Evolutionary conservation across 2,113 vertebrate genomes (phyloP).

Genomic region (Orcinus orca): DNA sequence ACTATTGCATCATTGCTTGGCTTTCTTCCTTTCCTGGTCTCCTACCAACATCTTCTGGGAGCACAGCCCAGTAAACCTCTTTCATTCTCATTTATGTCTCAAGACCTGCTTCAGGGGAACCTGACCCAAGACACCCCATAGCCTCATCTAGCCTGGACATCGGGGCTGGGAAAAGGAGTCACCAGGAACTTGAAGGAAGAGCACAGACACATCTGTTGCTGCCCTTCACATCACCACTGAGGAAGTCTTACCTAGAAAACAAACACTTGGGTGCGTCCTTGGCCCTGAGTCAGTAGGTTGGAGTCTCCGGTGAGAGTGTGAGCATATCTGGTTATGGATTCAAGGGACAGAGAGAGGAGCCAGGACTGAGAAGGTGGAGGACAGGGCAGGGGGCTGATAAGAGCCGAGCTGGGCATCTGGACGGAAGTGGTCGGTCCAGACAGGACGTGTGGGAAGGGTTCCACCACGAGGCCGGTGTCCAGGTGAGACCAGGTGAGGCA

Average conservation of each 20-base stretch:
- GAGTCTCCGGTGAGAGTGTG: not conserved
- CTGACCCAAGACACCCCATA: not conserved
- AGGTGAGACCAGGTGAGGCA: not conserved
- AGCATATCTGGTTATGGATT: not conserved
- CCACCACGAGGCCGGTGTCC: not conserved
- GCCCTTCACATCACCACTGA: fast-evolving
- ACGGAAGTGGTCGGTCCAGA: not conserved
- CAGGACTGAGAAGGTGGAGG: not conserved
- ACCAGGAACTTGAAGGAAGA: not conserved
- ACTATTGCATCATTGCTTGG: not conserved
- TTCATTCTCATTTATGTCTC: not conserved
- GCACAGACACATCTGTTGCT: not conserved
- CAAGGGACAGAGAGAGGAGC: not conserved
- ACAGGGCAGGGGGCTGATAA: not conserved
- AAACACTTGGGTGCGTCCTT: not conserved
- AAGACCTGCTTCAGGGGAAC: not conserved
- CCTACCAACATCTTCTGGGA: not conserved
- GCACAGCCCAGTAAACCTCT: not conserved
- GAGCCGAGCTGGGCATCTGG: not conserved
- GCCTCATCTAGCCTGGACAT: not conserved
- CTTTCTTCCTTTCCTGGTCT: not conserved
- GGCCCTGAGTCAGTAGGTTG: not conserved
- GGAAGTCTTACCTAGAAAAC: not conserved
- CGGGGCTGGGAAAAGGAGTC: not conserved
- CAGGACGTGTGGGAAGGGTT: not conserved